phyloP scores from a whole-genome alignment of 1,140 invertebrate genomes.

The Mamestra configurata region DNA sequence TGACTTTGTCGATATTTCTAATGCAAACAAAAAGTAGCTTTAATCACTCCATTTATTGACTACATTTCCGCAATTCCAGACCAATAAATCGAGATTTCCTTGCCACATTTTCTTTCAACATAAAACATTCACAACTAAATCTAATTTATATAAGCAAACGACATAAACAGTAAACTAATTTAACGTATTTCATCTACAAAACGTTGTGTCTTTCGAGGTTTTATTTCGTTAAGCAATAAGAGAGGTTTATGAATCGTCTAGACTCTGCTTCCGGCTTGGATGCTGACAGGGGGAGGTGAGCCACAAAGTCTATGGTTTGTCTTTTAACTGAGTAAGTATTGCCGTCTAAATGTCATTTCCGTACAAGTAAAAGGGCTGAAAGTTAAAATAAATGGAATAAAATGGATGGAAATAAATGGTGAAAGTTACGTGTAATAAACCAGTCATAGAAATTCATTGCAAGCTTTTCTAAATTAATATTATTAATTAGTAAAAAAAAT shows the following conservation, averaged over 20 bases:
- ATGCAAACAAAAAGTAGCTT: not conserved
- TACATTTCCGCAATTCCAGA: not conserved
- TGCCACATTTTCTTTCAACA: not conserved
- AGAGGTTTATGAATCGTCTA: constrained; percentile 11
- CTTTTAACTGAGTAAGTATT: not conserved
- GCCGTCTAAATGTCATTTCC: not conserved
- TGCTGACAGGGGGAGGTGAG: not conserved
- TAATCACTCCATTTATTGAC: not conserved
- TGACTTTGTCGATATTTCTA: too few relatives aligned
- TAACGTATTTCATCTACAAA: not conserved
- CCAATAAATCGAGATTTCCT: too few relatives aligned
- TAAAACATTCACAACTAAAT: not conserved
- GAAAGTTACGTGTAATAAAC: too few relatives aligned
- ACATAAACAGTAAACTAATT: not conserved
- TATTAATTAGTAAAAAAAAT: too few relatives aligned
- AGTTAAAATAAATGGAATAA: too few relatives aligned
- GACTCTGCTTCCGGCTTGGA: not conserved
- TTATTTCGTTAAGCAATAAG: constrained; percentile 10
- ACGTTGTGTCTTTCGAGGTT: not conserved
- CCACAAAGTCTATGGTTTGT: not conserved
- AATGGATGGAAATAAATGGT: too few relatives aligned
- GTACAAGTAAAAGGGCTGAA: not conserved
- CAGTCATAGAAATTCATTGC: too few relatives aligned
- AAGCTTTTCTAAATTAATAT: too few relatives aligned
- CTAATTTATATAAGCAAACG: not conserved